A percentile compares a stretch with the other conserved stretches of the same genome.
Conservation (phyloP, 2,113 vertebrate species). For the Petrocephalus zakoni region DNA sequence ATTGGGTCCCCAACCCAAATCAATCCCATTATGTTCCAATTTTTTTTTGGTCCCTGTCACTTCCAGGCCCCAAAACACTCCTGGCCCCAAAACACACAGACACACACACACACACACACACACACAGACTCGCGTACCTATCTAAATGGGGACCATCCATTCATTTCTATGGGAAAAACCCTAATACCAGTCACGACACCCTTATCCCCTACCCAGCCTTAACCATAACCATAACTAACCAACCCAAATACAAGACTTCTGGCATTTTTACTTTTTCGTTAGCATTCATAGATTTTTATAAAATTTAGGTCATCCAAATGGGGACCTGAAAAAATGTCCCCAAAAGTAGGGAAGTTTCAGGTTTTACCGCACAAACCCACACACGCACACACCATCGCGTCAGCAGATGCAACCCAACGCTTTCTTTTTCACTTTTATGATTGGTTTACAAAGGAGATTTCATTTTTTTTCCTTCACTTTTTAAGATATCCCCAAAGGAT, state of each 20-base stretch:
- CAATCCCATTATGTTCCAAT: neutral
- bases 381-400: neutral
- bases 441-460: neutral
- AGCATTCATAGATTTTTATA: too few species aligned
- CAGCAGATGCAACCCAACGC: neutral
- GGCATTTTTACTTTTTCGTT: too few species aligned
- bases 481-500: neutral
- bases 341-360: too few species aligned
- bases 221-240: too few species aligned
- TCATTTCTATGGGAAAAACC: too few species aligned
- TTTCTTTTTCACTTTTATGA: neutral
- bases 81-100: neutral
- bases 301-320: too few species aligned
- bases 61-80: neutral
- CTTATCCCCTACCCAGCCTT: too few species aligned
- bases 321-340: too few species aligned
- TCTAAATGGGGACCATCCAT: too few species aligned
- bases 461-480: neutral
- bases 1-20: neutral
- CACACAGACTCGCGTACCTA: neutral
- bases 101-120: neutral
- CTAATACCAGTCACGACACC: too few species aligned
- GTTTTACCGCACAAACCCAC: too few species aligned
- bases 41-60: neutral
- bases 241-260: too few species aligned